Evolutionary conservation across 2,113 vertebrate genomes (phyloP).

Genomic region (Anhinga rufa): DNA sequence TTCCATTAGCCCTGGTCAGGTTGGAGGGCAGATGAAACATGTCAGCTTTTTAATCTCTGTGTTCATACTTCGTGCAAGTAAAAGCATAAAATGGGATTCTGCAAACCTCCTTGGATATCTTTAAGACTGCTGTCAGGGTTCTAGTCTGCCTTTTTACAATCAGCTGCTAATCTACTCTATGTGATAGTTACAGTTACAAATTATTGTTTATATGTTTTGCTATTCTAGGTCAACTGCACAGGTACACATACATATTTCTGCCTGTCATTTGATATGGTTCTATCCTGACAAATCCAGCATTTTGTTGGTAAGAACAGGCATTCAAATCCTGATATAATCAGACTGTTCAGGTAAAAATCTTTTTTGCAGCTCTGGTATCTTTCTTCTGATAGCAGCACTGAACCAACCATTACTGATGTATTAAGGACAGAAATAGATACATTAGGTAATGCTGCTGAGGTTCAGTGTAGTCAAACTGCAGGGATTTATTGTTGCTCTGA

Average conservation of each 20-base stretch:
- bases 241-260: background rate
- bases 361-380: background rate
- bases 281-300: background rate
- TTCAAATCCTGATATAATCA: background rate
- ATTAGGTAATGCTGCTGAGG: background rate
- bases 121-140: background rate
- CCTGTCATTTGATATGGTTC: background rate
- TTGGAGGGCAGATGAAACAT: conserved; percentile 8
- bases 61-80: background rate
- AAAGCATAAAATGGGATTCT: conserved; percentile 31
- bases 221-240: background rate
- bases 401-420: background rate
- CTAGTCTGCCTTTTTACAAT: background rate
- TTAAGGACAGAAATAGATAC: background rate
- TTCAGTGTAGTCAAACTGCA: background rate
- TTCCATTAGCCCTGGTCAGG: background rate
- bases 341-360: background rate
- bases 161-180: background rate
- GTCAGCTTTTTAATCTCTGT: conserved; percentile 24
- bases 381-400: background rate
- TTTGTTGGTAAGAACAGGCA: background rate
- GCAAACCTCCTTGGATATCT: background rate
- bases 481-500: background rate
- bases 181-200: background rate
- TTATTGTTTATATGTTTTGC: background rate